phyloP scores from a whole-genome alignment of 1,140 invertebrate species.

The Conus betulinus region DNA sequence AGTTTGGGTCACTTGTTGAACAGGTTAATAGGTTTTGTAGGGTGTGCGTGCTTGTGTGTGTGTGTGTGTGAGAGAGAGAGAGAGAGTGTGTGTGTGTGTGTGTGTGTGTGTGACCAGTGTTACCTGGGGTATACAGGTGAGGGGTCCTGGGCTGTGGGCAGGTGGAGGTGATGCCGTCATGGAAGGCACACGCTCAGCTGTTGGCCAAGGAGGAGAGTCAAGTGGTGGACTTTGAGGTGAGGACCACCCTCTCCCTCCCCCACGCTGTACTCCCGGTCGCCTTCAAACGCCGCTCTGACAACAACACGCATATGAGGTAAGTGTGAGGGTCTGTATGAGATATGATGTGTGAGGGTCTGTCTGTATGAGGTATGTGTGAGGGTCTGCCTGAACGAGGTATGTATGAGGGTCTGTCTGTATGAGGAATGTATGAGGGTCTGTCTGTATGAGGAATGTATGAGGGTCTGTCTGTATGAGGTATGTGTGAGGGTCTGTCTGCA shows the following conservation, averaged over 20 bases:
- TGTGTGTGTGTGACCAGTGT: not conserved
- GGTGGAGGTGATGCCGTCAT: constrained; percentile 49
- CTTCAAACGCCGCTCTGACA: constrained; percentile 42
- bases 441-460: no score
- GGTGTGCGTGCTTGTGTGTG: not conserved
- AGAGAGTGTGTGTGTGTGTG: not conserved
- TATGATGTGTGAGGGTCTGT: no score
- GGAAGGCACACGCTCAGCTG: constrained; percentile 49
- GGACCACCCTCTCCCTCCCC: constrained; percentile 44
- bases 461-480: no score
- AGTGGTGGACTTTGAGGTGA: constrained; percentile 51
- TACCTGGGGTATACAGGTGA: not conserved
- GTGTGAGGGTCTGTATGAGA: no score
- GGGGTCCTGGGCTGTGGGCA: not conserved
- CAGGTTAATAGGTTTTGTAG: no score
- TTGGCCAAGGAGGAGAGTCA: constrained; percentile 45
- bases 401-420: no score
- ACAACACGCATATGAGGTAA: constrained; percentile 26
- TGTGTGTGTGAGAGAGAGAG: not conserved
- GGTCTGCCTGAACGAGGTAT: no score
- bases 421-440: no score
- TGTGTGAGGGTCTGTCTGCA: no score
- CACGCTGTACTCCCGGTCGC: constrained; percentile 44
- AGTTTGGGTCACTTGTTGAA: no score
- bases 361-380: no score